phyloP scores from a whole-genome alignment of 2,797 vertebrate genomes.

The Manis crassicaudata region DNA sequence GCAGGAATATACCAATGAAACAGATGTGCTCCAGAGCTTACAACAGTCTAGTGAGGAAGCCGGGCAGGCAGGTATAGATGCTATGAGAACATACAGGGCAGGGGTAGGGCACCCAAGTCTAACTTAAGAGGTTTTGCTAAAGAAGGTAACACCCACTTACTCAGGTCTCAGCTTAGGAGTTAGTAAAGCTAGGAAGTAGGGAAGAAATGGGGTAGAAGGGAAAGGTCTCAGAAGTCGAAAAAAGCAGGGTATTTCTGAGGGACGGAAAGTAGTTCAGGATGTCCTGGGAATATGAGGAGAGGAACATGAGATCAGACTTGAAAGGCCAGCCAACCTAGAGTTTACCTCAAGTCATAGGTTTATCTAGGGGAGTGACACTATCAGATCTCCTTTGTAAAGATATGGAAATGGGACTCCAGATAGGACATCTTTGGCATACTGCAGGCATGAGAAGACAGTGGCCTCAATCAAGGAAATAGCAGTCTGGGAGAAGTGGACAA shows the following conservation, averaged over 20 bases:
- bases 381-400: neutral
- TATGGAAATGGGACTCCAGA: neutral
- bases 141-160: neutral
- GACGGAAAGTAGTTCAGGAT: neutral
- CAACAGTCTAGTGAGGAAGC: neutral
- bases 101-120: neutral
- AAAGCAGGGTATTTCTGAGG: neutral
- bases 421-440: neutral
- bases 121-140: neutral
- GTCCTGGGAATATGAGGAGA: neutral
- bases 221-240: neutral
- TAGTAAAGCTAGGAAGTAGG: neutral
- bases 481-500: neutral
- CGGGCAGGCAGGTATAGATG: neutral
- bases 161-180: neutral
- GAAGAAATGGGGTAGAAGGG: neutral
- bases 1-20: neutral
- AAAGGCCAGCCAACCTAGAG: neutral
- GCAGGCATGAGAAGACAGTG: neutral
- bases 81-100: neutral
- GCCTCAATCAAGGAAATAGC: neutral
- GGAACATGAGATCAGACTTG: neutral
- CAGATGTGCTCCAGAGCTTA: neutral
- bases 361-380: neutral
- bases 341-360: neutral